Percentiles rank a stretch among this genome's conserved stretches.
These are phyloP conservation scores for Saccostrea glomerata DNA, from an alignment of 1,140 invertebrate genomes.

Conservation along the genomic window DNA sequence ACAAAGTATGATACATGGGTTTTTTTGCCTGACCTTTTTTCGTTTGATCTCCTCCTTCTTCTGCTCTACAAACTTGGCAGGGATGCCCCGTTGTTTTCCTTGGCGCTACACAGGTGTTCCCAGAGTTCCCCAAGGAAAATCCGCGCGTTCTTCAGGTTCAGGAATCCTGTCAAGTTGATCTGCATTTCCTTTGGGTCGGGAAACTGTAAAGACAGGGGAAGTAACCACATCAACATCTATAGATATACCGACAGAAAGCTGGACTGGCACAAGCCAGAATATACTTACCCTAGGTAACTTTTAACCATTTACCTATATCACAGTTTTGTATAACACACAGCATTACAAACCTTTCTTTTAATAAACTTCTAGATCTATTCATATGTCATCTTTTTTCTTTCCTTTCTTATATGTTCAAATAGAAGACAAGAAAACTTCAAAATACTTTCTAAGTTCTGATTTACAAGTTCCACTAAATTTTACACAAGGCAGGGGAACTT, in stretches of 20 bases:
- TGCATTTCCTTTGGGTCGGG: constrained; percentile 99
- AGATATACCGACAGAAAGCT: neutral
- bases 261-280: neutral
- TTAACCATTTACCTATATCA: no score
- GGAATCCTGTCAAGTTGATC: constrained; percentile 99
- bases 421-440: no score
- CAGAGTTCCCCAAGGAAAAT: constrained; percentile 98
- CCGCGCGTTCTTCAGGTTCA: constrained; percentile 98
- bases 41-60: constrained; percentile 97
- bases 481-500: no score
- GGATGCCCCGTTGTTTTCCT: constrained; percentile 97
- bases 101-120: constrained; percentile 95
- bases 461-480: no score
- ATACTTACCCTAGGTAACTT: no score
- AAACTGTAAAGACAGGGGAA: constrained; percentile 79
- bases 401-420: no score
- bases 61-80: constrained; percentile 93
- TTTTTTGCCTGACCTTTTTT: constrained; percentile 65
- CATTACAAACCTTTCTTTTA: no score
- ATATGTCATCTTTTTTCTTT: no score
- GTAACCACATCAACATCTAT: constrained; percentile 25
- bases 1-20: neutral
- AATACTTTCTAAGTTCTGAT: no score
- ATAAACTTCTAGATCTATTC: no score
- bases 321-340: no score